These are phyloP conservation scores for Ceratosolen fusciceps DNA, from an alignment of 1,140 invertebrate species.

Conservation along the genomic window DNA sequence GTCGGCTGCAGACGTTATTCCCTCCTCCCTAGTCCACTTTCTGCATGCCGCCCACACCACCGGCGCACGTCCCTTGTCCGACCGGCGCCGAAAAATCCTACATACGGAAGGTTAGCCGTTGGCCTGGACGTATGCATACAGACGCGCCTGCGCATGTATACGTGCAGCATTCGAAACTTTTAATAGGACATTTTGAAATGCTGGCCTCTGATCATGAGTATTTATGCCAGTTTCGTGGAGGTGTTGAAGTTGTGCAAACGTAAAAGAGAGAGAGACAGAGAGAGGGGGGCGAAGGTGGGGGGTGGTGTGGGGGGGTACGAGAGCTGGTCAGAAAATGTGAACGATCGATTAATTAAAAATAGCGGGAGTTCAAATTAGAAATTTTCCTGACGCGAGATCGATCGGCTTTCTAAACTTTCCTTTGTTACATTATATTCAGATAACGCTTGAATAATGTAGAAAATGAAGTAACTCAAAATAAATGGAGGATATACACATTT, in stretches of 20 bases:
- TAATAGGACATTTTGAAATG: slow-evolving; percentile 38
- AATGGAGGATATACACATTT: neutral
- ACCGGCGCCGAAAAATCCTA: slow-evolving; percentile 57
- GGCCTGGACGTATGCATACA: neutral
- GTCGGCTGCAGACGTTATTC: slow-evolving; percentile 68
- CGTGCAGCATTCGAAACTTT: slow-evolving; percentile 30
- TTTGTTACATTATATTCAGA: slow-evolving; percentile 14
- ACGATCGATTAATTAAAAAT: slow-evolving; percentile 46
- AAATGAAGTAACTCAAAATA: neutral
- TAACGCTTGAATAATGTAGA: slow-evolving; percentile 22
- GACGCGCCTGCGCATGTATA: slow-evolving; percentile 9
- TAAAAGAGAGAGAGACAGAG: slow-evolving; percentile 14
- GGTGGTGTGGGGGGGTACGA: neutral
- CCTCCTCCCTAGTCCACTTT: too few relatives aligned
- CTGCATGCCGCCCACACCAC: too few relatives aligned
- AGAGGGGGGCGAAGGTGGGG: neutral
- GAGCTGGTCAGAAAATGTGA: neutral
- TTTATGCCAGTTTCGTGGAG: neutral
- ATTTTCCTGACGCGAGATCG: slow-evolving; percentile 35
- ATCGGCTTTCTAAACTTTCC: slow-evolving; percentile 38
- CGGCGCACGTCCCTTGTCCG: slow-evolving; percentile 53
- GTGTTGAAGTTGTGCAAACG: neutral
- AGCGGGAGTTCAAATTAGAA: slow-evolving; percentile 38
- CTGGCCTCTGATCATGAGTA: neutral
- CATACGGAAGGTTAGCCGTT: slow-evolving; percentile 29